These are phyloP conservation scores for Platygyra sinensis DNA, from an alignment of 64 coral and sea anemone species.

Conservation along the genomic window DNA sequence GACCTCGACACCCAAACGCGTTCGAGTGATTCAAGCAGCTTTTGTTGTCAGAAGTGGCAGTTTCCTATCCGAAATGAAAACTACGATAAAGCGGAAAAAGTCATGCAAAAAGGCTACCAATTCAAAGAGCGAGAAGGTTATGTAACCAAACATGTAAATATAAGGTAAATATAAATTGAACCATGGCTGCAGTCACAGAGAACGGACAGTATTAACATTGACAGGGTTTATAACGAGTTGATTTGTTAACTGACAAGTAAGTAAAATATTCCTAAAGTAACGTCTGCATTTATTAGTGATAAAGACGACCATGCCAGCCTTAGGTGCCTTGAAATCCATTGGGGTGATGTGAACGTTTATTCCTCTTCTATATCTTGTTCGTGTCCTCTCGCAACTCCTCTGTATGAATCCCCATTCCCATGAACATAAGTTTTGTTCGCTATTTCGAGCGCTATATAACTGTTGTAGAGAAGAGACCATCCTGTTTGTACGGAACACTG, in stretches of 20 bases:
- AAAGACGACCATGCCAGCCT: background rate
- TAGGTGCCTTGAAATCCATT: background rate
- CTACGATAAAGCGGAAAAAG: background rate
- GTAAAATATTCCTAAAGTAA: conserved; percentile 10
- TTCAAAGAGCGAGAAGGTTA: background rate
- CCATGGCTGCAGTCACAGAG: conserved; percentile 23
- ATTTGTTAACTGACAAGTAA: background rate
- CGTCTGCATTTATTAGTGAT: conserved; percentile 21
- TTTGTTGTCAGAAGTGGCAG: too few species aligned
- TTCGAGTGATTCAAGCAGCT: too few species aligned
- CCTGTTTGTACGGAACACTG: background rate
- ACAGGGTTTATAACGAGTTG: background rate
- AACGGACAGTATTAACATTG: conserved; percentile 6
- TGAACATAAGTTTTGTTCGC: too few species aligned
- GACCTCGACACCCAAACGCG: too few species aligned
- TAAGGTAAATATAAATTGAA: background rate
- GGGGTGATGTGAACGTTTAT: background rate
- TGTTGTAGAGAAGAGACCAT: background rate
- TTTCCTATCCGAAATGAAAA: background rate
- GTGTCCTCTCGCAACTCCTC: background rate
- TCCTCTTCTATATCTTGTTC: background rate
- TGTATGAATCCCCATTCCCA: background rate
- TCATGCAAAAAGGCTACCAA: background rate
- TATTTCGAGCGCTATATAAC: too few species aligned
- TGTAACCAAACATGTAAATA: background rate